Conservation (phyloP, 2,113 vertebrate genomes). For the Campylomormyrus tamandua region DNA sequence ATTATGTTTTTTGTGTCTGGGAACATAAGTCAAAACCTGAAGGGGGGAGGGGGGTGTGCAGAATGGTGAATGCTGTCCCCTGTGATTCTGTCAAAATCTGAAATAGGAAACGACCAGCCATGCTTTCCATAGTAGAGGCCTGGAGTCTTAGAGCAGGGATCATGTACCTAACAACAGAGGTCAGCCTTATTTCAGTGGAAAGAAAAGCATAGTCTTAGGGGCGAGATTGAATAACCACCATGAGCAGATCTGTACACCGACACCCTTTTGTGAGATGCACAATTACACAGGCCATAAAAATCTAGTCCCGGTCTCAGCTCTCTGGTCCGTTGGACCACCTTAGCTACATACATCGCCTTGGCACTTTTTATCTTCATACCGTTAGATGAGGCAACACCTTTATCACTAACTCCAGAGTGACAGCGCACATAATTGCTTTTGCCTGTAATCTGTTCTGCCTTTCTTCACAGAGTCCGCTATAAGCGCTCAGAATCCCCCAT, state of each 20-base stretch:
- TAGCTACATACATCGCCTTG: neutral
- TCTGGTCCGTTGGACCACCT: neutral
- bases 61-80: neutral
- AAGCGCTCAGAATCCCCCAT: neutral
- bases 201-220: neutral
- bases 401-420: conserved; percentile 7
- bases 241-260: neutral
- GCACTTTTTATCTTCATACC: neutral
- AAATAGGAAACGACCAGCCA: neutral
- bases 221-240: neutral
- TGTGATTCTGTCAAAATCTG: neutral
- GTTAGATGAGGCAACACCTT: neutral
- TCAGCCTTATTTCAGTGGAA: neutral
- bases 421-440: conserved; percentile 2
- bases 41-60: neutral
- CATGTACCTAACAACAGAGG: neutral
- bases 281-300: neutral
- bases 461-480: neutral
- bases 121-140: neutral
- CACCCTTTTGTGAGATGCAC: neutral
- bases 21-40: neutral
- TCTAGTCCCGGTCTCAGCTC: neutral
- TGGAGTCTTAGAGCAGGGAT: neutral
- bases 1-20: neutral
- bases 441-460: neutral